These are phyloP conservation scores for Ephydatia muelleri DNA, from an alignment of 37 sponge, comb jelly and placozoan genomes.

Conservation along the genomic window DNA sequence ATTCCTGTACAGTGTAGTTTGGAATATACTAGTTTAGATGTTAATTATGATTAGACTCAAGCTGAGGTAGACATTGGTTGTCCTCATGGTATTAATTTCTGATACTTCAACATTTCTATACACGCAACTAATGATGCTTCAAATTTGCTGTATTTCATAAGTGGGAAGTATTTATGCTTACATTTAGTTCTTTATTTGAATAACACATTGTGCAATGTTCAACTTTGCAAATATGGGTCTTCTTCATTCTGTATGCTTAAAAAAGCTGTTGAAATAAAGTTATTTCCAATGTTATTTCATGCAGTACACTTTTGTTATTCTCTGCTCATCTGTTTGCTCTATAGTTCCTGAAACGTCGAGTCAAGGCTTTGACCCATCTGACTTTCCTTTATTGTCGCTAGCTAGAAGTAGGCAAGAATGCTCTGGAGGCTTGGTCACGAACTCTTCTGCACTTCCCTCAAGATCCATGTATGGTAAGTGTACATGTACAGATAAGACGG, in stretches of 20 bases:
- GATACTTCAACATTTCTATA: no score
- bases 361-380: conserved; percentile 68
- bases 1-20: no score
- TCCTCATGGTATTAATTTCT: no score
- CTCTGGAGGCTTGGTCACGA: conserved; percentile 21
- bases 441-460: conserved; percentile 15
- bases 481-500: no score
- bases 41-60: no score
- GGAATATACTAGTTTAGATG: no score
- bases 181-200: no score
- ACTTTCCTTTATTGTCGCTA: conserved; percentile 51
- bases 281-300: background rate
- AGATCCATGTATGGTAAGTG: conserved; percentile 27
- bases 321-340: background rate
- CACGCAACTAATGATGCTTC: no score
- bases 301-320: background rate
- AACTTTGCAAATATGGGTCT: background rate
- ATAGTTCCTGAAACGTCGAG: conserved; percentile 44
- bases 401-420: conserved; percentile 42
- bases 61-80: no score
- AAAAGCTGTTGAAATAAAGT: background rate
- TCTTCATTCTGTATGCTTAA: background rate
- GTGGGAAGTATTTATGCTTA: no score
- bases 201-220: no score
- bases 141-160: no score